Conservation (phyloP, 2,797 vertebrate species). For the Poeciliopsis presidionis region DNA sequence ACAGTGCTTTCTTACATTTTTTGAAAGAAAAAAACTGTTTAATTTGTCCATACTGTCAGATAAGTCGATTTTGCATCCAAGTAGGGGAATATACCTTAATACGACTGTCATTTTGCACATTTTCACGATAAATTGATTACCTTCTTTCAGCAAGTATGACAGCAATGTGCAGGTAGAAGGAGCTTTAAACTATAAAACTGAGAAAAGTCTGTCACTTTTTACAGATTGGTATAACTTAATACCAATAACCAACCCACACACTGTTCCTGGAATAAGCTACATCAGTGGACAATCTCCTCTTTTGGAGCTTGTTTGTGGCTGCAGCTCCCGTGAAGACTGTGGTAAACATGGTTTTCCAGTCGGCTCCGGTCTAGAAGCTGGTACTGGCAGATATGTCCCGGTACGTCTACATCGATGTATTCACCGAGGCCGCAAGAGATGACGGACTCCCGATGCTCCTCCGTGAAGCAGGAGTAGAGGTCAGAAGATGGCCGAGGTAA, state of each 20-base stretch:
- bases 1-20: neutral
- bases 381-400: conserved; percentile 32
- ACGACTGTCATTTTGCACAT: neutral
- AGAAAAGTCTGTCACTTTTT: neutral
- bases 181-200: neutral
- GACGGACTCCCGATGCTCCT: conserved; percentile 16
- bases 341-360: conserved; percentile 59
- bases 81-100: neutral
- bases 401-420: conserved; percentile 43
- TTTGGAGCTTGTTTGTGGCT: conserved; percentile 23
- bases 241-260: neutral
- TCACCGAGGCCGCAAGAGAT: conserved; percentile 14
- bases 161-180: neutral
- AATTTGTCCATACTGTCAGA: neutral
- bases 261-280: neutral
- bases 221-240: neutral
- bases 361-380: conserved; percentile 48
- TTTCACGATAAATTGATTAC: neutral
- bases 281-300: neutral
- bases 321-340: conserved; percentile 23
- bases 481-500: conserved; percentile 22
- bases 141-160: neutral
- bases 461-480: conserved; percentile 13
- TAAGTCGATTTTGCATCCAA: neutral
- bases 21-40: neutral